Percentiles rank a stretch among this genome's conserved stretches.
phyloP scores from a whole-genome alignment of 35 echinoderm and acorn worm species.

The Acanthaster planci region DNA sequence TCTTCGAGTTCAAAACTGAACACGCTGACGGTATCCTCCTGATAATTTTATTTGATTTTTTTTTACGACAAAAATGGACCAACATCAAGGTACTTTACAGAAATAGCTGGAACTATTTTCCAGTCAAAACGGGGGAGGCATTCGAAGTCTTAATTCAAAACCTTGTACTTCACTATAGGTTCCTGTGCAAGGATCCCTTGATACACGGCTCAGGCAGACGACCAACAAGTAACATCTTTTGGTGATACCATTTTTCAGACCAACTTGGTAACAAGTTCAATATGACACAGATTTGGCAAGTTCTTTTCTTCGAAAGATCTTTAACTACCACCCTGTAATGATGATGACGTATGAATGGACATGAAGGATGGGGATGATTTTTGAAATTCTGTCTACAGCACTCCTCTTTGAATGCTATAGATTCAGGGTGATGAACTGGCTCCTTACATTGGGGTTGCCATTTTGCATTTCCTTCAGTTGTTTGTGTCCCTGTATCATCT shows the following conservation, averaged over 20 bases:
- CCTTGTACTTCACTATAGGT: too few relatives aligned
- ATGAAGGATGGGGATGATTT: slow-evolving; percentile 11
- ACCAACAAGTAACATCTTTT: too few relatives aligned
- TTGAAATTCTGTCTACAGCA: background rate
- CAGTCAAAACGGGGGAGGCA: too few relatives aligned
- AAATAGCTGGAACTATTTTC: too few relatives aligned
- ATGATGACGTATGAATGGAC: background rate
- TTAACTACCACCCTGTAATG: background rate
- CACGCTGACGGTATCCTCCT: slow-evolving; percentile 83
- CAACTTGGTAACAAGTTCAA: too few relatives aligned
- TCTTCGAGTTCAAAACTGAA: slow-evolving; percentile 89
- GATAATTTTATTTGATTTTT: background rate
- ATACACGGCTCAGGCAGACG: too few relatives aligned
- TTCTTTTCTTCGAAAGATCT: too few relatives aligned
- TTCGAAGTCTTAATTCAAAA: too few relatives aligned
- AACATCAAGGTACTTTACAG: too few relatives aligned
- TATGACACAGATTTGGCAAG: too few relatives aligned
- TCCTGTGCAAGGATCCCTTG: too few relatives aligned
- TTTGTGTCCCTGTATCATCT: slow-evolving; percentile 73
- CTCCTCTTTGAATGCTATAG: background rate
- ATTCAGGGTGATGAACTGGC: background rate
- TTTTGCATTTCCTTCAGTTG: slow-evolving; percentile 59
- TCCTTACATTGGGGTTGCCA: slow-evolving; percentile 30
- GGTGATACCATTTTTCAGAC: too few relatives aligned
- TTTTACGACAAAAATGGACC: background rate